Conservation (phyloP, 1,140 invertebrate genomes). For the Achatina immaculata region DNA sequence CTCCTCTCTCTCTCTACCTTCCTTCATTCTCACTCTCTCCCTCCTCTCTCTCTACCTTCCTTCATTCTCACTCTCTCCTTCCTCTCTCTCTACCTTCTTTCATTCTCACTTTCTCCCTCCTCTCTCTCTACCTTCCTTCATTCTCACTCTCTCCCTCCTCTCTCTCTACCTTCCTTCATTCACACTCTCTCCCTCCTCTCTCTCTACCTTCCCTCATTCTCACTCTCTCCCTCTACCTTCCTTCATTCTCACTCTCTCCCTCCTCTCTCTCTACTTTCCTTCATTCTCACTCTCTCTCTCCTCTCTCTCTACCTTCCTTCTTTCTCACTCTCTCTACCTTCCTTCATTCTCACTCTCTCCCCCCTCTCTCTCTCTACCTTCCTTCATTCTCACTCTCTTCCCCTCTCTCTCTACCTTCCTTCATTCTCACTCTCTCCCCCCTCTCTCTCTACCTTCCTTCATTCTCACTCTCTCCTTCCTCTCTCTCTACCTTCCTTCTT, state of each 20-base stretch:
- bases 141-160: slow-evolving; percentile 9
- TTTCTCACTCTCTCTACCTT: slow-evolving; percentile 7
- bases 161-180: slow-evolving; percentile 18
- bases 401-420: slow-evolving; percentile 11
- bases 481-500: slow-evolving; percentile 15
- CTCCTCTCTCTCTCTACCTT: slow-evolving; percentile 17
- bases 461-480: slow-evolving; percentile 3
- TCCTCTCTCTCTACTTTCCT: slow-evolving; percentile 24
- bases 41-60: neutral
- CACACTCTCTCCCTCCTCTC: slow-evolving; percentile 23
- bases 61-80: neutral
- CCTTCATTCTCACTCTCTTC: neutral
- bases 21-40: slow-evolving; percentile 13
- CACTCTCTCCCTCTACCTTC: neutral
- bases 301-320: slow-evolving; percentile 9
- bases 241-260: slow-evolving; percentile 13
- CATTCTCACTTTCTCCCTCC: neutral
- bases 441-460: neutral
- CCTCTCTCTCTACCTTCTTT: slow-evolving; percentile 21
- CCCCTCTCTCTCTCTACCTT: slow-evolving; percentile 11
- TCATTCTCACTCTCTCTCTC: no score
- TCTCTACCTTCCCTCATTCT: neutral
- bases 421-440: neutral
- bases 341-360: slow-evolving; percentile 3
- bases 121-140: neutral